A percentile compares a stretch with the other conserved stretches of the same genome.
These are phyloP conservation scores for Capitella teleta DNA, from an alignment of 1,140 invertebrate species.

Conservation along the genomic window DNA sequence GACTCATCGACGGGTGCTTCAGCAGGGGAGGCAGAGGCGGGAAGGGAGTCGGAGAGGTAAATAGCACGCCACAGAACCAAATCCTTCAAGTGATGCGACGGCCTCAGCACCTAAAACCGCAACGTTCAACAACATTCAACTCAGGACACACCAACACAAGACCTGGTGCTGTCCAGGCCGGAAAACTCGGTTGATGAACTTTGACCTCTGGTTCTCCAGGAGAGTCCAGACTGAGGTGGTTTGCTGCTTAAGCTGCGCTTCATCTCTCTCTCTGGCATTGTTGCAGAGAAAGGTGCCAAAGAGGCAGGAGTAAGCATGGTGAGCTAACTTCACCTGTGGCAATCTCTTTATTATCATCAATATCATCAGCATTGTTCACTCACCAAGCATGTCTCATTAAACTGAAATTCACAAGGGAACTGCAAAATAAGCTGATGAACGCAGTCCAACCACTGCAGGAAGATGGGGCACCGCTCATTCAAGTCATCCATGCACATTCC, in stretches of 20 bases:
- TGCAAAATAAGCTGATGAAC: slow-evolving; percentile 82
- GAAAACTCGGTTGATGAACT: slow-evolving; percentile 80
- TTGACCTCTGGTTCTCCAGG: slow-evolving; percentile 49
- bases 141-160: no score
- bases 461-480: slow-evolving; percentile 90
- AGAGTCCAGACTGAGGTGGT: slow-evolving; percentile 83
- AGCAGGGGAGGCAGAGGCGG: no score
- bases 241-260: slow-evolving; percentile 54
- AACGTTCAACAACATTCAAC: not conserved
- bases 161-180: slow-evolving; percentile 26
- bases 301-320: slow-evolving; percentile 88
- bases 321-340: slow-evolving; percentile 81
- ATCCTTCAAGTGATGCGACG: slow-evolving; percentile 69
- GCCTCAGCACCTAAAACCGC: slow-evolving; percentile 64
- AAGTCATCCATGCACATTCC: slow-evolving; percentile 67
- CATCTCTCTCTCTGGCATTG: slow-evolving; percentile 58
- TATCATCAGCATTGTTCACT: no score
- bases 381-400: slow-evolving; percentile 84
- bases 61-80: slow-evolving; percentile 73
- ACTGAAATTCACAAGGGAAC: slow-evolving; percentile 89
- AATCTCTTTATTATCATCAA: no score
- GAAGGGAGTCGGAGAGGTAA: slow-evolving; percentile 57
- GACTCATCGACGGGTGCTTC: no score
- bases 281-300: slow-evolving; percentile 97
- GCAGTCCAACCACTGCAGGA: slow-evolving; percentile 94